These are phyloP conservation scores for Nephotettix cincticeps DNA, from an alignment of 1,140 invertebrate genomes.

Conservation along the genomic window DNA sequence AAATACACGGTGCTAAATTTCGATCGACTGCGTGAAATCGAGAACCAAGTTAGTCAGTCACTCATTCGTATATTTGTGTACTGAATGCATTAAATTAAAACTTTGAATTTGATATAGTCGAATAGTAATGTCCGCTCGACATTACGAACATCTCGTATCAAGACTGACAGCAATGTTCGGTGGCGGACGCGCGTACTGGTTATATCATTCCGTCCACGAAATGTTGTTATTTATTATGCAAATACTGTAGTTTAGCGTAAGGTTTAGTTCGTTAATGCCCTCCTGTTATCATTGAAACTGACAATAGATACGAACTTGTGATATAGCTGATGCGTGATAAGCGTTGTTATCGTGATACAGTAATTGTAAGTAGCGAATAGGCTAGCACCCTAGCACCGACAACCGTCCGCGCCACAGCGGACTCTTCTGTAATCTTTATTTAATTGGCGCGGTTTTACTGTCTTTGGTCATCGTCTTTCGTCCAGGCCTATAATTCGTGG, in stretches of 20 bases:
- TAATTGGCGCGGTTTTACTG: not conserved
- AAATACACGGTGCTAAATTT: too few species aligned
- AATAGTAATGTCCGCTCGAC: too few species aligned
- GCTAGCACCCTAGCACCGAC: too few species aligned
- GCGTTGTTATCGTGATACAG: constrained; percentile 1
- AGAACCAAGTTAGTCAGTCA: too few species aligned
- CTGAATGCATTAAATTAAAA: too few species aligned
- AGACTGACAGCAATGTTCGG: constrained; percentile 9
- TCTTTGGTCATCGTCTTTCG: not conserved
- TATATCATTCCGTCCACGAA: constrained; percentile 7
- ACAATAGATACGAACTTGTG: constrained; percentile 27
- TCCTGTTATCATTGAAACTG: not conserved
- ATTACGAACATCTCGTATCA: not conserved
- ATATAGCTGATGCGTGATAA: constrained; percentile 37
- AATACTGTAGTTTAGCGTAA: not conserved
- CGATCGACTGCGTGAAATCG: too few species aligned
- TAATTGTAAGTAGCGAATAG: too few species aligned
- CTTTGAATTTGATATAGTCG: too few species aligned
- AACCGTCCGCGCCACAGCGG: too few species aligned
- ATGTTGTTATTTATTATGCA: constrained; percentile 17
- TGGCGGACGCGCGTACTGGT: not conserved
- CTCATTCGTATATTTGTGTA: too few species aligned
- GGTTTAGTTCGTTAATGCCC: not conserved
- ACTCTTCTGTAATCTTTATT: not conserved
- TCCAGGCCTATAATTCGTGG: constrained; percentile 14